Conservation (phyloP, 2,888 invertebrate species). For the Eupeodes latifasciatus region DNA sequence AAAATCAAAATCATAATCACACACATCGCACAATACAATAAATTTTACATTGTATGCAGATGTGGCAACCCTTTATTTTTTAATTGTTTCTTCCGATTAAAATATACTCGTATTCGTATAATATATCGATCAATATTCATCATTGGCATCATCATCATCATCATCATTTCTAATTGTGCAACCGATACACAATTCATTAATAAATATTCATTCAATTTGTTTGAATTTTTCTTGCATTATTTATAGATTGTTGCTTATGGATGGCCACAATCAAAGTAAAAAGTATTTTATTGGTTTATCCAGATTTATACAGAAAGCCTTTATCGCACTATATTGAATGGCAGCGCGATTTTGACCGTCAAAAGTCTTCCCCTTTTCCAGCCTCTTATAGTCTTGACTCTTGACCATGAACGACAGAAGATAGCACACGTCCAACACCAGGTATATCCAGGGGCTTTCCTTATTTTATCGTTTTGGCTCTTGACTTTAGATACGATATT, state of each 20-base stretch:
- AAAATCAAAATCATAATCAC: not conserved
- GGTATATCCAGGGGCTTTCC: not conserved
- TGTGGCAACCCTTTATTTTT: constrained; percentile 30
- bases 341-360: constrained; percentile 7
- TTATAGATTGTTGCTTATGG: constrained; percentile 26
- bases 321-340: no score
- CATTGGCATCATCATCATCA: constrained; percentile 15
- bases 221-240: constrained; percentile 55
- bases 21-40: not conserved
- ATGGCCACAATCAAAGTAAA: constrained; percentile 9
- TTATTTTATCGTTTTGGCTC: constrained; percentile 39
- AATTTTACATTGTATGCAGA: constrained; percentile 23
- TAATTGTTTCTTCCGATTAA: constrained; percentile 22
- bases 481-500: constrained; percentile 55
- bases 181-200: constrained; percentile 44
- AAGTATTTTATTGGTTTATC: constrained; percentile 8
- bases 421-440: not conserved
- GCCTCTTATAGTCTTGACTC: not conserved
- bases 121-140: constrained; percentile 61
- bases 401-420: constrained; percentile 55
- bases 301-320: constrained; percentile 20
- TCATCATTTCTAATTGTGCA: constrained; percentile 43
- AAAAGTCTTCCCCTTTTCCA: constrained; percentile 16
- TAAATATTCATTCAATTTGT: constrained; percentile 51
- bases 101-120: no score